Evolutionary conservation across 2,888 invertebrate species (phyloP), one percentile per base, ranked within the genome.

Genomic region (Cephus rjabovi): DNA sequence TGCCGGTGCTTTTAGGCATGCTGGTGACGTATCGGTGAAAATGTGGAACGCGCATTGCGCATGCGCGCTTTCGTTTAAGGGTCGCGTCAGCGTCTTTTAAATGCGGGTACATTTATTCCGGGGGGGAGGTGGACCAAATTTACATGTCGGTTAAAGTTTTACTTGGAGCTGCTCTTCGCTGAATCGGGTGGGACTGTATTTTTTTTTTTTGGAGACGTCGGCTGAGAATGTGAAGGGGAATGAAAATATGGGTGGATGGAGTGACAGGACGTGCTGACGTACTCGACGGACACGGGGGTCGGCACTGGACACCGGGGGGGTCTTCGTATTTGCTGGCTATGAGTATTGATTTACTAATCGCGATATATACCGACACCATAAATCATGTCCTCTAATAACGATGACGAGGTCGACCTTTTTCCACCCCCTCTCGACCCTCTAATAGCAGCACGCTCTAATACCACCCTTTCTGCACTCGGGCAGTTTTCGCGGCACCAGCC

Each of bases 321-420:
- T 23, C 2, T 23, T 56, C 23, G 23, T 23, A 56, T 56, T 56
- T 15, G 1, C 56, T 1, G 56, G 56, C 56, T 56, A 56, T 23
- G 56, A 23, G 56, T 56, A 56, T 56, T 9, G 56, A 56, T 56
- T 56, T 56, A 56, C 23, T 56, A 56, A 56, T 56, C 6, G 56
- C 56, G 2, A 23, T 56, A 23, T 56, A 56, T 23, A 23, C 56
- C 56, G 56, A 56, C 56, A 56, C 56, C 56, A 56, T 56, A 56
- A 56, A 56, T 56, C 56, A 56, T 56, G 56, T 56, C 56, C 2
- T 23, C 9, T 56, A 56, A 56, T 56, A 56, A 56, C 56, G 56
- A 56, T 56, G 56, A 56, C 56, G 56, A 56, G 56, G 23, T 23
- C 40, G 74, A 77, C 40, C 77, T 74, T 78, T 77, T 40, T 73